Percentiles rank a stretch among this genome's conserved stretches.
Conservation (phyloP, 2,113 vertebrate genomes). For the Dermatemys mawii region DNA sequence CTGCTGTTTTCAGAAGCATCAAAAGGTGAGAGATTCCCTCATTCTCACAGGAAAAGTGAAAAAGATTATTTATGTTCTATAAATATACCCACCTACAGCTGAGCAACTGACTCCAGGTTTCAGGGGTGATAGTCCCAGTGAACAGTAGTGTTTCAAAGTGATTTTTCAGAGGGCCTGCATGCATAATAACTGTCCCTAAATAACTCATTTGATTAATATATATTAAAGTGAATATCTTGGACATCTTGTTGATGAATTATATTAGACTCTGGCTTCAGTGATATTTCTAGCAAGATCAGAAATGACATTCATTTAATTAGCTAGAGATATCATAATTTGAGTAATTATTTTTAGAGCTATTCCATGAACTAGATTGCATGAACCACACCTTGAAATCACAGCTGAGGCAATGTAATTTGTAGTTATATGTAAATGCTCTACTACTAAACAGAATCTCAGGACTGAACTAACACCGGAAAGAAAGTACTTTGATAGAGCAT, state of each 20-base stretch:
- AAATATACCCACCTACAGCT: neutral
- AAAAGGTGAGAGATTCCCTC: conserved; percentile 74
- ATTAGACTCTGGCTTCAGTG: neutral
- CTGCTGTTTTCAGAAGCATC: conserved; percentile 81
- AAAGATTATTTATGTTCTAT: neutral
- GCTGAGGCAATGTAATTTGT: neutral
- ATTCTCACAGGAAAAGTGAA: neutral
- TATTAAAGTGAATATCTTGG: neutral
- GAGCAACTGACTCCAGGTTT: neutral
- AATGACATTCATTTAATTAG: neutral
- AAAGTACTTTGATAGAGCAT: neutral
- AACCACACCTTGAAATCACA: neutral
- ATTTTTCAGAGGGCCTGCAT: conserved; percentile 54
- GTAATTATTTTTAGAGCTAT: neutral
- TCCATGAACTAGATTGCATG: neutral
- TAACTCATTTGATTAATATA: conserved; percentile 49
- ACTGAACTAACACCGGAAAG: neutral
- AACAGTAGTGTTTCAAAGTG: neutral
- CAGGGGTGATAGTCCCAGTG: neutral
- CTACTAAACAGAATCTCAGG: neutral
- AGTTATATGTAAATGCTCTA: neutral
- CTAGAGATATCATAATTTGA: neutral
- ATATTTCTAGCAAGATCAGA: neutral
- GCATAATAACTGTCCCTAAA: conserved; percentile 54
- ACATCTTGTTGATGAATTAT: neutral